Evolutionary conservation across 1,140 invertebrate species (phyloP).

Genomic region (Achatina immaculata): DNA sequence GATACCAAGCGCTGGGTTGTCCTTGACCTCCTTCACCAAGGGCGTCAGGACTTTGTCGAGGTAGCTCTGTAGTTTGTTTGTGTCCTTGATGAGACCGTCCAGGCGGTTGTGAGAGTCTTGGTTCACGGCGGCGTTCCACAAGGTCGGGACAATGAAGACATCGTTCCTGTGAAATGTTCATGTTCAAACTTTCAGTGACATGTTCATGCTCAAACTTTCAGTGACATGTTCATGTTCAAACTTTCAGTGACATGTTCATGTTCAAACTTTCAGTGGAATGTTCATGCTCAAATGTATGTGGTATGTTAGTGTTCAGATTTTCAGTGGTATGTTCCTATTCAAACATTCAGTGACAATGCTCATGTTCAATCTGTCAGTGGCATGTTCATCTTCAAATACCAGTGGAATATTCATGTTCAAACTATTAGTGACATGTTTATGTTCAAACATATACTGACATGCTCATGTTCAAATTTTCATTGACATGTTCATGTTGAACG

Average conservation of each 20-base stretch:
- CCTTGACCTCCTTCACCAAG: conserved; percentile 64
- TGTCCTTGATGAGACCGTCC: conserved; percentile 66
- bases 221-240: neutral
- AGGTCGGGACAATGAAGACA: conserved; percentile 65
- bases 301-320: neutral
- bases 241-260: too few relatives aligned
- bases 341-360: neutral
- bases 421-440: too few relatives aligned
- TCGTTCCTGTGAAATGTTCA: conserved; percentile 44
- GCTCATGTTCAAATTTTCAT: too few relatives aligned
- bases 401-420: too few relatives aligned
- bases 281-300: neutral
- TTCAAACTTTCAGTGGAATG: neutral
- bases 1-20: conserved; percentile 68
- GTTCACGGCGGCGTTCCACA: conserved; percentile 71
- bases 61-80: conserved; percentile 69
- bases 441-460: too few relatives aligned
- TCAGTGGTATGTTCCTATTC: neutral
- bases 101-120: conserved; percentile 55
- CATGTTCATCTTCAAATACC: too few relatives aligned
- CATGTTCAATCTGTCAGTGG: too few relatives aligned
- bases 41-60: conserved; percentile 68
- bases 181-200: neutral
- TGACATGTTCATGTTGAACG: too few relatives aligned
- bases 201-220: neutral